Base-by-base conservation (phyloP, 2,113 vertebrate genomes). In the Carlito syrichta region DNA sequence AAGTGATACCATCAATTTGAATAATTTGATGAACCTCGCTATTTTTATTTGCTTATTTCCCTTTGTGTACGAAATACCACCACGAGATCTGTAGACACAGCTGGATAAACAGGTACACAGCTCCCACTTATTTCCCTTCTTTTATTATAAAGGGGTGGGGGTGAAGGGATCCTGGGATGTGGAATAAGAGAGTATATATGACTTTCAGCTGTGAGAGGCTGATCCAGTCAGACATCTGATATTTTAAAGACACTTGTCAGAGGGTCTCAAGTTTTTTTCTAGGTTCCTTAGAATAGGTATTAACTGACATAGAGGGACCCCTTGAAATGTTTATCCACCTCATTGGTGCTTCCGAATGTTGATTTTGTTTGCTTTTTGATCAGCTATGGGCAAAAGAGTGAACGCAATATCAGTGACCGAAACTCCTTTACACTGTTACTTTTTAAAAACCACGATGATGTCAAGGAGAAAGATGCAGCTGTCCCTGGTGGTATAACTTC, bases 231-330 rank as follows among this genome's bases (percentile, higher is more conserved):
- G 58, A 68, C 79, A 69, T 92, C 78, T 40, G 38, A 77, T 71
- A 74, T 27, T 73, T 68, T 85, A 94, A 95, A 50, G 95, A 62
- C 20, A 90, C 23, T 43, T 95, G 30, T 38, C 76, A 25, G 50
- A 9, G 81, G 35, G n/a, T n/a, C n/a, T n/a, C n/a, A n/a, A n/a
- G n/a, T n/a, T n/a, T n/a, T n/a, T n/a, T n/a, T n/a, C 74, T 54
- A 20, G 19, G 20, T 95, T 97, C 94, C 90, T 93, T 93, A 88
- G 68, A 79, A 71, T 68, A 95, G 66, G 38, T 94, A 35, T 73
- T 87, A 48, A 50, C 56, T 77, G 78, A n/a, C 12, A 60, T 30
- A 77, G 35, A 77, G 38, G 6, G 25, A 22, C 23, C 3, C 84
- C 32, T 81, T 92, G 83, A 76, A 4, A 38, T 40, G 1, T 25